These are phyloP conservation scores for Drosophila fuyamai DNA, from an alignment of 1,140 invertebrate genomes.

Conservation along the genomic window DNA sequence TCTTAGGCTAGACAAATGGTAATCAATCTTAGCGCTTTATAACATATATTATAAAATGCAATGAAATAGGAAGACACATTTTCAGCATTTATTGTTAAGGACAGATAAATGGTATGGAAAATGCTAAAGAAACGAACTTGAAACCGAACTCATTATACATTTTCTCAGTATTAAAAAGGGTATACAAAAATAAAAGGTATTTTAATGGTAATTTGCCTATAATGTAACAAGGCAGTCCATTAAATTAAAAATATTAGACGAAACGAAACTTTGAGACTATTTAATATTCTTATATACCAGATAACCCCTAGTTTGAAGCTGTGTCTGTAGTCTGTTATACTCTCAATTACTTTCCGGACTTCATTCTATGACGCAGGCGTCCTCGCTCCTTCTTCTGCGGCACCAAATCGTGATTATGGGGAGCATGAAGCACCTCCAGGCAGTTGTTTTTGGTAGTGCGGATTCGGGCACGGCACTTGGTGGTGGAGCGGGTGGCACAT, in stretches of 20 bases:
- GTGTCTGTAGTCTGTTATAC: not conserved
- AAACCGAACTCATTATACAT: no score
- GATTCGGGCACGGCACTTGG: conserved; percentile 76
- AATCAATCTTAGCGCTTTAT: no score
- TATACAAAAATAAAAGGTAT: no score
- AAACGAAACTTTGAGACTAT: not conserved
- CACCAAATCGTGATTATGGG: conserved; percentile 61
- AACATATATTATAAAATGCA: no score
- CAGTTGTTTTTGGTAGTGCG: conserved; percentile 60
- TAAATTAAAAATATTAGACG: not conserved
- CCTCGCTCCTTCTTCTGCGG: conserved; percentile 9
- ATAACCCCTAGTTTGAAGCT: not conserved
- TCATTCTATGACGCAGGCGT: not conserved
- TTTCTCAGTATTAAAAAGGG: no score
- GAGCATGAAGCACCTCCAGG: conserved; percentile 63
- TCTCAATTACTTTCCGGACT: conserved; percentile 10
- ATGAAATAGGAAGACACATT: no score
- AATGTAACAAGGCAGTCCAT: not conserved
- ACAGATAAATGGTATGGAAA: no score
- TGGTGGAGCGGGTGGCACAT: conserved; percentile 76
- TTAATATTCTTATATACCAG: not conserved
- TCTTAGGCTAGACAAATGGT: no score
- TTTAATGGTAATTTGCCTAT: not conserved
- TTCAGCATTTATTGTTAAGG: no score
- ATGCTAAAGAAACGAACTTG: no score